Base-by-base conservation (phyloP, 2,797 vertebrate genomes). In the Ambastaia sidthimunki region DNA sequence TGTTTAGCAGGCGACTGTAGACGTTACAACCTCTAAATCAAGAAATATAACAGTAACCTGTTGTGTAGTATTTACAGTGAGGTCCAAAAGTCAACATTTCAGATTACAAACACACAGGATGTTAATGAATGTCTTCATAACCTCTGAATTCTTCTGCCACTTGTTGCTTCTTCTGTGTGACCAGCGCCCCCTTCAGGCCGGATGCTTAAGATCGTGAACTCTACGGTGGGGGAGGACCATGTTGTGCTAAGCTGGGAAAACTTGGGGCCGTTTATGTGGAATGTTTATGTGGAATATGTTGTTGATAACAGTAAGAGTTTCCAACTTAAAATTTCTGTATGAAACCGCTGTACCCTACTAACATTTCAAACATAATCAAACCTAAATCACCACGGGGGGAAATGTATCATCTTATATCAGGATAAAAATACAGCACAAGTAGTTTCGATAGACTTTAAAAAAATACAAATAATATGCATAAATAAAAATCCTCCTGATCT, bases 271-370 rank as follows among this genome's bases (percentile, higher is more conserved):
- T 94, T 96, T 91, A 94, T 44, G 41, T 44, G 92, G 89, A 97
- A 93, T 93, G 91, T 98, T 91, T 98, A 93, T 96, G 92, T 98
- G 96, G 96, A 98, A 91, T 98, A 98, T 95, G 93, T 92, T 91
- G 91, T 97, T 93, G 95, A 95, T 90, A 95, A 96, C 96, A 98
- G 96, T 98, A 98, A 98, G 97, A 92, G 89, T 85, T 85, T 57
- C 19, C 80, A 92, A 92, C 10, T 62, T 23, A 31, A 47, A 60
- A 69, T 62, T 52, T 23, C 25, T 16, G 18, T 15, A 12, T 60
- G 12, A 60, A 25, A 59, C 21, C 23, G 55, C 55, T 59, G 55
- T 59, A 21, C 10, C 57, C 6, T 31, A 44, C 28, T 2, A 28
- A 28, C 28, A 28, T 62, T 34, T 62, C 7, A 23, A 59, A 23